These are phyloP conservation scores for Heliopora coerulea DNA, from an alignment of 92 coral and sea anemone genomes.

Conservation along the genomic window DNA sequence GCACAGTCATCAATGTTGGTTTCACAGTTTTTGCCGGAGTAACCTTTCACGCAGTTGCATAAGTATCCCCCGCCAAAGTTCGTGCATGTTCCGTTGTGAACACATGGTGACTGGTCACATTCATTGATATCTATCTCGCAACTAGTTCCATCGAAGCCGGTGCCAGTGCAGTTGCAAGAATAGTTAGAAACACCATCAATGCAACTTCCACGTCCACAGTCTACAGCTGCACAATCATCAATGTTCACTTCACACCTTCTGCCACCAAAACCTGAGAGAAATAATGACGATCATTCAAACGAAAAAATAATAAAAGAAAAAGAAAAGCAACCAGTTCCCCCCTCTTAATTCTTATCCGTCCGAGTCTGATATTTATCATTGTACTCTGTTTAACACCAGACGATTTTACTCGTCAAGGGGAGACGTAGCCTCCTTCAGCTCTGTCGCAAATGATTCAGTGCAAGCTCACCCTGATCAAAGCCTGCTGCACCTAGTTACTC, in stretches of 20 bases:
- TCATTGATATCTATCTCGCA: constrained; percentile 46
- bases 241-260: constrained; percentile 65
- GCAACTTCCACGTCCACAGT: constrained; percentile 53
- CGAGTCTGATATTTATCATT: too few species aligned
- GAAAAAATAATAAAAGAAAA: too few species aligned
- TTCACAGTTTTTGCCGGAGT: constrained; percentile 72
- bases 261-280: constrained; percentile 73
- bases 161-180: constrained; percentile 53
- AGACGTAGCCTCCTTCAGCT: too few species aligned
- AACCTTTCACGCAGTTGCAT: constrained; percentile 69
- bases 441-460: too few species aligned
- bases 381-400: too few species aligned
- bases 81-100: constrained; percentile 60
- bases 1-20: constrained; percentile 73
- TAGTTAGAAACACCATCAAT: constrained; percentile 41
- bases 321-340: too few species aligned
- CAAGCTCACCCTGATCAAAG: too few species aligned
- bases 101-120: constrained; percentile 59
- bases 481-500: too few species aligned
- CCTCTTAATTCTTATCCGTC: too few species aligned
- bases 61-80: constrained; percentile 71
- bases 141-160: constrained; percentile 49
- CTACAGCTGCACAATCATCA: constrained; percentile 67
- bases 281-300: too few species aligned
- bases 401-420: too few species aligned